phyloP scores from a whole-genome alignment of 23 tunicate genomes.

The Trididemnum clinides region DNA sequence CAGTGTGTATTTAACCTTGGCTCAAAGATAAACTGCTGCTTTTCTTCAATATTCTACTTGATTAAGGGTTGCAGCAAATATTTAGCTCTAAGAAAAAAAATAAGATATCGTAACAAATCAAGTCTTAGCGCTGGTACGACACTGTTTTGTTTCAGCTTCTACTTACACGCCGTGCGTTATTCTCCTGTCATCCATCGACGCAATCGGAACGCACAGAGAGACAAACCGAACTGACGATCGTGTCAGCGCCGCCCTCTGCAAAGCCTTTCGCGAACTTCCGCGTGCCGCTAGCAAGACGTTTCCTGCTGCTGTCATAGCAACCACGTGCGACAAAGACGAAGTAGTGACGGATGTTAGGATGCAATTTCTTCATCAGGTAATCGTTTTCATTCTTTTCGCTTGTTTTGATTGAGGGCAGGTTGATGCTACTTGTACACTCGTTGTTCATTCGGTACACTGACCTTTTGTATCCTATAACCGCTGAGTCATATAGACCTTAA shows the following conservation, averaged over 20 bases:
- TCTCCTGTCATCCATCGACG: constrained; percentile 40
- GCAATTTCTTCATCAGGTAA: constrained; percentile 73
- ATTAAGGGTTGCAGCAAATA: too few species aligned
- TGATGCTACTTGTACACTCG: too few species aligned
- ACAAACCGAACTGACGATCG: constrained; percentile 55
- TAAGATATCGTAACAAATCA: too few species aligned
- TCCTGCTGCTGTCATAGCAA: constrained; percentile 76
- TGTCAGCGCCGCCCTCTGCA: constrained; percentile 52
- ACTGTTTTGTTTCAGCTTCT: constrained; percentile 41
- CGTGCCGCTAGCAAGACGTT: neutral
- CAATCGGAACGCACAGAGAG: constrained; percentile 62
- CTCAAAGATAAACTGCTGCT: too few species aligned
- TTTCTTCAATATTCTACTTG: too few species aligned
- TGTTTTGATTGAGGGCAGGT: too few species aligned
- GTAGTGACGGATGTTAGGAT: constrained; percentile 67
- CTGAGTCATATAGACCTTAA: too few species aligned
- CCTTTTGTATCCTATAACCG: too few species aligned
- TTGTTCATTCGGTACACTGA: too few species aligned
- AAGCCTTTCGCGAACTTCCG: constrained; percentile 29
- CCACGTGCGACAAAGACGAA: constrained; percentile 17
- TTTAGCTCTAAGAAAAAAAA: too few species aligned
- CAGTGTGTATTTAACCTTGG: too few species aligned
- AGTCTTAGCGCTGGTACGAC: too few species aligned
- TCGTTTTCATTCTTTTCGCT: neutral
- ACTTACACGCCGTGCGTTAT: constrained; percentile 65